Evolutionary conservation across 1,140 invertebrate genomes (phyloP), one percentile per base, ranked within the genome.

Genomic region (Dinoponera quadriceps): DNA sequence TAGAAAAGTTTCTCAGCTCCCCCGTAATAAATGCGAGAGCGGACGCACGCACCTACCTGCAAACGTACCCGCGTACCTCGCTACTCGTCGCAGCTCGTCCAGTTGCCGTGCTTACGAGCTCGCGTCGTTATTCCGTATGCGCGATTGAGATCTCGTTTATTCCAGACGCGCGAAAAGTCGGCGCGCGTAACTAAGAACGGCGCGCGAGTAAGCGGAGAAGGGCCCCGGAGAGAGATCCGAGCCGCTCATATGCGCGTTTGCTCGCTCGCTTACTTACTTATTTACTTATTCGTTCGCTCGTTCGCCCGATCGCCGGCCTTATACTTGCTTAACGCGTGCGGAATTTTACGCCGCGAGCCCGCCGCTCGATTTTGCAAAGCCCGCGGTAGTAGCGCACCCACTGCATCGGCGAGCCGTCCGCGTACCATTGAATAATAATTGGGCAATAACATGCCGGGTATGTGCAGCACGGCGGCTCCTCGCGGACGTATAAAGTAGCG

Each of bases 121-220:
- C 69, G 68, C 59, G 59, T 72, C 83, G 86, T 81, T 88, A 85
- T 88, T 85, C 83, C 71, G 83, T 87, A 87, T 85, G 59, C 78
- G 72, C 86, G 87, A 88, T 88, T 87, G 72, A 78, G 68, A 88
- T 88, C 87, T 88, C 86, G 83, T 88, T 88, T 84, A 55, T 48
- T 66, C 20, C 59, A 57, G n/a, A 48, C 75, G 63, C 74, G 82
- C 69, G 75, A 83, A 87, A 87, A 84, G 51, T 49, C 71, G 48
- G 69, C 38, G 59, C 62, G 51, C 71, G 22, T 78, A 83, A 66
- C 73, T 83, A 78, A 78, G 73, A 29, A 80, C 62, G 25, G 11
- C 18, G 11, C 18, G 60, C 49, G n/a, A 63, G 48, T 51, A 75
- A 82, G 14, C 49, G 33, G 14, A 74, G 22, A 77, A 74, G 55